Evolutionary conservation across 2,797 vertebrate species (phyloP).

Genomic region (Nyctibius grandis): DNA sequence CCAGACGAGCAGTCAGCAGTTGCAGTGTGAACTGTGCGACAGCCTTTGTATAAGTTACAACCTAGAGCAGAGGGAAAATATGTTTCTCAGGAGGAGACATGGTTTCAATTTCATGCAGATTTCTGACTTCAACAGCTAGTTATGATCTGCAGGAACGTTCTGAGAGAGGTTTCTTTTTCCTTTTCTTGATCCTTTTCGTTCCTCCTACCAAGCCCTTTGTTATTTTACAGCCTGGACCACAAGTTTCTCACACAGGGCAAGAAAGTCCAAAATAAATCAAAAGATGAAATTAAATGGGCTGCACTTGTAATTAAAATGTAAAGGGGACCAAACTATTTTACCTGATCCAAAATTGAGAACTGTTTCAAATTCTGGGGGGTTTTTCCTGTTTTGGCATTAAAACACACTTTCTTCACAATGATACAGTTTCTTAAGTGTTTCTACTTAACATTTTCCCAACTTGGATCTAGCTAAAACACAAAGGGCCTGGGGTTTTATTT

Average conservation of each 20-base stretch:
- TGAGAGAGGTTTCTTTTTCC: neutral
- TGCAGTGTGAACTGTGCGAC: accelerated
- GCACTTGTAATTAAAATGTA: neutral
- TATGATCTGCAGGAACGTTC: neutral
- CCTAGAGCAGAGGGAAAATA: neutral
- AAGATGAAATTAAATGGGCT: neutral
- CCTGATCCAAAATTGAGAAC: neutral
- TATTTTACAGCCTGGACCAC: neutral
- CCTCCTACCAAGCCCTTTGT: neutral
- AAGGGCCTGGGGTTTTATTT: constrained; percentile 58
- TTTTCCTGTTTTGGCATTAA: neutral
- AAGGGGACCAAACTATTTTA: neutral
- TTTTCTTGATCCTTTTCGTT: neutral
- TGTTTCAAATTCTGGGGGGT: neutral
- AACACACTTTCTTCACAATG: neutral
- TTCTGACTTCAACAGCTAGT: constrained; percentile 3
- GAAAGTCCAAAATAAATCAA: neutral
- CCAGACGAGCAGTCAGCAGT: neutral
- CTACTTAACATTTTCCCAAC: constrained; percentile 54
- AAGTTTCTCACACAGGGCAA: neutral
- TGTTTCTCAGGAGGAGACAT: neutral
- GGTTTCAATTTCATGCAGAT: constrained; percentile 28
- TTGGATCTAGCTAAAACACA: constrained; percentile 64
- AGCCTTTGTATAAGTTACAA: neutral
- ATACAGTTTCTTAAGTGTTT: constrained; percentile 36